Percentiles rank a stretch among this genome's conserved stretches.
phyloP scores from a whole-genome alignment of 2,113 vertebrate genomes.

The Scophthalmus maximus region DNA sequence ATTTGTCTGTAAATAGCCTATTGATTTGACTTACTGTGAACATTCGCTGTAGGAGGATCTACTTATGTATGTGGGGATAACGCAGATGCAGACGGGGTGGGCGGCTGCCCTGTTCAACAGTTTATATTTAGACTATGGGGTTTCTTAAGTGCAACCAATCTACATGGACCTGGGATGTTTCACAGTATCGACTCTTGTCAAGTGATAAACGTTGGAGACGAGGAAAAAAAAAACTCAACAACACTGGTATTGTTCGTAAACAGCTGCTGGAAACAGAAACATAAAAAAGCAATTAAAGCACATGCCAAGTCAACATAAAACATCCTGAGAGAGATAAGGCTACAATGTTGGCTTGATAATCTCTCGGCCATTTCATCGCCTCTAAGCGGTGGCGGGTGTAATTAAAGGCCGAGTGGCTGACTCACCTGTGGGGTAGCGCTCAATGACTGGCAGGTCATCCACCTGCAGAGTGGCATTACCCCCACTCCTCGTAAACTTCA shows the following conservation, averaged over 20 bases:
- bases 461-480: slow-evolving; percentile 99
- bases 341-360: slow-evolving; percentile 28
- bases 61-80: slow-evolving; percentile 30
- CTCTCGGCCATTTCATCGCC: slow-evolving; percentile 38
- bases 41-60: slow-evolving; percentile 36
- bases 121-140: slow-evolving; percentile 13
- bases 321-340: slow-evolving; percentile 55
- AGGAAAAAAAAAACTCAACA: slow-evolving; percentile 44
- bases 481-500: slow-evolving; percentile 97
- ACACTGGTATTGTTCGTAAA: slow-evolving; percentile 55
- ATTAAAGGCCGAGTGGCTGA: slow-evolving; percentile 39
- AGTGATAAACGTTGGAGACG: slow-evolving; percentile 37
- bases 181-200: slow-evolving; percentile 25
- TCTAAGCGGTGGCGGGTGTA: slow-evolving; percentile 26
- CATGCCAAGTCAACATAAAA: slow-evolving; percentile 74
- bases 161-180: slow-evolving; percentile 9
- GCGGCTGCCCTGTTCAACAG: slow-evolving; percentile 13
- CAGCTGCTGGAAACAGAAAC: slow-evolving; percentile 71
- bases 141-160: slow-evolving; percentile 12
- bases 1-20: slow-evolving; percentile 68
- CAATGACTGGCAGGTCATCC: slow-evolving; percentile 98
- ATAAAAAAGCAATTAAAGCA: slow-evolving; percentile 77
- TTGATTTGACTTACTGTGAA: slow-evolving; percentile 50
- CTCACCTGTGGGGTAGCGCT: slow-evolving; percentile 99
- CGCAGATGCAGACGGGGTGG: slow-evolving; percentile 29